Percentiles rank a stretch among this genome's conserved stretches.
These are phyloP conservation scores for Trichechus manatus DNA, from an alignment of 2,113 vertebrate species.

Conservation along the genomic window DNA sequence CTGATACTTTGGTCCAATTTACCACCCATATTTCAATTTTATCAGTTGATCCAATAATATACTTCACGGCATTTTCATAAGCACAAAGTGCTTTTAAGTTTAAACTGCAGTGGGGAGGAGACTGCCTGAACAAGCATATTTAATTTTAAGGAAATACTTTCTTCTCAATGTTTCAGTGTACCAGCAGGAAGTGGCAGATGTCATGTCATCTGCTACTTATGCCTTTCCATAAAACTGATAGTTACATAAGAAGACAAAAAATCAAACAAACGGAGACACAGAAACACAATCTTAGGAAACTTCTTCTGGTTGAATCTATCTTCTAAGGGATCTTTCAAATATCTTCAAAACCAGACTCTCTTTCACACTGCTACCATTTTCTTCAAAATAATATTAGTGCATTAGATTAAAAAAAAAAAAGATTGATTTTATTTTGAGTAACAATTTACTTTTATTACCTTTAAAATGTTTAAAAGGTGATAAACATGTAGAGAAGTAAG, in stretches of 20 bases:
- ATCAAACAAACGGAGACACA: neutral
- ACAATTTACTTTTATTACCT: neutral
- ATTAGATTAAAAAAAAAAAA: neutral
- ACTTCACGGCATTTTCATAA: conserved; percentile 20
- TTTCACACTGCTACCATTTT: neutral
- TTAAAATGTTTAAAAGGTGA: conserved; percentile 24
- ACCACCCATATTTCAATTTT: neutral
- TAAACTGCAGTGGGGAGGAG: neutral
- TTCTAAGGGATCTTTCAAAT: neutral
- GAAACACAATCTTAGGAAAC: conserved; percentile 7
- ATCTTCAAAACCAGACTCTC: neutral
- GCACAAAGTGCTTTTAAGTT: neutral
- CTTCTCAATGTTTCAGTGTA: neutral
- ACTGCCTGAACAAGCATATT: neutral
- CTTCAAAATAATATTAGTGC: neutral
- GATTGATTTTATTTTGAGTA: neutral
- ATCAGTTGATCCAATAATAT: neutral
- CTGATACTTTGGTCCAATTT: neutral
- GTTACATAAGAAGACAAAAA: neutral
- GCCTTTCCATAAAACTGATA: neutral
- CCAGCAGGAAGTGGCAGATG: neutral
- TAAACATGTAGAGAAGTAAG: conserved; percentile 7
- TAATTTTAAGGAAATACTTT: neutral
- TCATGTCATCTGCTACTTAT: neutral
- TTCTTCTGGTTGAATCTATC: neutral